These are phyloP conservation scores for Podargus strigoides DNA, from an alignment of 2,797 vertebrate genomes.

Conservation along the genomic window DNA sequence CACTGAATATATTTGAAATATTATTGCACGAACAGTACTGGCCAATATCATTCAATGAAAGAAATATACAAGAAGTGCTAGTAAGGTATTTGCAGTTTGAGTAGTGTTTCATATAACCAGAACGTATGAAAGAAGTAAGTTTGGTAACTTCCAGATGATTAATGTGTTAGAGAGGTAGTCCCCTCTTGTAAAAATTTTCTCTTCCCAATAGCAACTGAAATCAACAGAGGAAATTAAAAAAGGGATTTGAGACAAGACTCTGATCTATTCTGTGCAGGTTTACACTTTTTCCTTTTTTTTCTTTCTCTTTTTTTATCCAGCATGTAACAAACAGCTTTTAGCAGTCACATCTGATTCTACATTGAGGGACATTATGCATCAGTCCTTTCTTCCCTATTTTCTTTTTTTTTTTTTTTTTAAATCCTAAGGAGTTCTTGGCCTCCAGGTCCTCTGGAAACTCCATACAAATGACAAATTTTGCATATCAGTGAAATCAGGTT, in stretches of 20 bases:
- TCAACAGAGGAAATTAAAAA: background rate
- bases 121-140: background rate
- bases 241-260: constrained; percentile 27
- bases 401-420: background rate
- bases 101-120: background rate
- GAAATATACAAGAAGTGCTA: background rate
- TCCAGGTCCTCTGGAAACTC: background rate
- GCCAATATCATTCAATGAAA: background rate
- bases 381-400: background rate
- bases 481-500: background rate
- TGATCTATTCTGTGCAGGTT: background rate
- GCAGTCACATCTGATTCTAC: background rate
- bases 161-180: background rate
- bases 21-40: background rate
- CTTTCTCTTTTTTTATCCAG: background rate
- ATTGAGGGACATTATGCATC: background rate
- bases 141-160: background rate
- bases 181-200: background rate
- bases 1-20: background rate
- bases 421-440: background rate
- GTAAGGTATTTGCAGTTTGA: background rate
- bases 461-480: background rate
- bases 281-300: background rate
- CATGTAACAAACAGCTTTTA: background rate
- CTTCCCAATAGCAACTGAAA: constrained; percentile 22